Base-by-base conservation (phyloP, 2,888 invertebrate species). In the Caenorhabditis macrosperma region DNA sequence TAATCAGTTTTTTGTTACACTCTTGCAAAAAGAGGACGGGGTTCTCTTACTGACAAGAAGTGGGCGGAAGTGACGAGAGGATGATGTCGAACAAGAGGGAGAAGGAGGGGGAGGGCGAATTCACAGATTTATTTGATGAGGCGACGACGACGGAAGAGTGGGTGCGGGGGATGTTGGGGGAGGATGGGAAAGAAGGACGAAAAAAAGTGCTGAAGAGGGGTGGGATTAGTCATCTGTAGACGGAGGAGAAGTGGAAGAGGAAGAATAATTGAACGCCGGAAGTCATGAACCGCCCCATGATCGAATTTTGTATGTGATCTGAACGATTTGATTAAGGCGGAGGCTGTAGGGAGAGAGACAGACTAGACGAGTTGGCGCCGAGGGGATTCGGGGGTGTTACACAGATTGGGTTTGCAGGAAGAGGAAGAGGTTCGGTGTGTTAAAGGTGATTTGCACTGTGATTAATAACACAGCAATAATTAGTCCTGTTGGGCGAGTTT, bases 41-140 rank as follows among this genome's bases (percentile, higher is more conserved):
- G 38, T 38, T 38, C 38, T 38, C 38, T 7, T 33, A 38, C 12
- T 38, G 41, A 66, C 38, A 50, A 38, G 33, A 28, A 35, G 55
- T 24, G 69, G 59, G 78, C 68, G 78, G 68, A 63, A 78, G 64
- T 68, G 69, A 77, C 60, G 55, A 57, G 50, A 46, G 15, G 60
- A 50, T 46, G 64, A 57, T 46, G 57, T 63, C 24, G 12, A 38
- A 38, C 38, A 12, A 35, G 64, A 44, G 61, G 12, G 64, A 64
- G 50, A 52, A 52, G 46, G 52, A 20, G 54, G 24, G 41, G 22
- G 35, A 38, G 52, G 54, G 22, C 30, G 54, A 41, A 52, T 38
- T 55, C 68, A 35, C 54, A 66, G 55, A 57, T 68, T 68, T 68
- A 57, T 68, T 68, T 68, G 57, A 68, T 68, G 57, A 57, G 57